Percentiles rank a stretch among this genome's conserved stretches.
These are phyloP conservation scores for Lasaia peninsularis DNA, from an alignment of 1,140 invertebrate species.

Conservation along the genomic window DNA sequence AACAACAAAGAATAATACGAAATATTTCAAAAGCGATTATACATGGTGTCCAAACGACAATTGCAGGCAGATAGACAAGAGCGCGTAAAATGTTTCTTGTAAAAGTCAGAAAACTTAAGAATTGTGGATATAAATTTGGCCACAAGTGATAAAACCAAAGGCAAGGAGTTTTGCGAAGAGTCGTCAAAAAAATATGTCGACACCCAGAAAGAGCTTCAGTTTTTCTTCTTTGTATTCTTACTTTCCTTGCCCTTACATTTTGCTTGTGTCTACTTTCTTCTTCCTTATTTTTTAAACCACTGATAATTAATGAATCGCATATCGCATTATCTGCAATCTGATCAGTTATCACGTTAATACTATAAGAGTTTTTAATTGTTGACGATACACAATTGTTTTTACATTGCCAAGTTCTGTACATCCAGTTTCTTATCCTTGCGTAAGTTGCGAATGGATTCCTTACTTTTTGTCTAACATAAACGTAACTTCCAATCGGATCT, in stretches of 20 bases:
- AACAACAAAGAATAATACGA: constrained; percentile 38
- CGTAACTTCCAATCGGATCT: constrained; percentile 31
- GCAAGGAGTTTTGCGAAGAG: constrained; percentile 44
- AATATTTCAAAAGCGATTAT: constrained; percentile 38
- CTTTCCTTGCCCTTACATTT: constrained; percentile 25
- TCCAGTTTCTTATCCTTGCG: constrained; percentile 21
- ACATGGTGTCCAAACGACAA: constrained; percentile 47
- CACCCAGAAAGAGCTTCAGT: constrained; percentile 36
- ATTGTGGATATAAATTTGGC: constrained; percentile 46
- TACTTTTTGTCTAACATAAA: constrained; percentile 25
- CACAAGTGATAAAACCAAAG: constrained; percentile 48
- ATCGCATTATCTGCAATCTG: constrained; percentile 31
- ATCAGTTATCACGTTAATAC: constrained; percentile 34
- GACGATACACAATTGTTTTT: constrained; percentile 28
- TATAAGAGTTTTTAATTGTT: constrained; percentile 32
- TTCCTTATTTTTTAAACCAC: constrained; percentile 26
- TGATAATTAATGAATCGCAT: constrained; percentile 30
- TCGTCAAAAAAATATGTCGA: constrained; percentile 37
- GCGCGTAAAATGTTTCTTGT: constrained; percentile 33
- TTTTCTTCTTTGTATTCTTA: constrained; percentile 35
- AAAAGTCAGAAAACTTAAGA: constrained; percentile 30
- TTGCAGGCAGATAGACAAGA: constrained; percentile 34
- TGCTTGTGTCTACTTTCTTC: constrained; percentile 30
- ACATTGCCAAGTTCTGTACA: constrained; percentile 27
- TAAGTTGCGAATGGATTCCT: constrained; percentile 29